phyloP scores from a whole-genome alignment of 2,888 invertebrate species.

The Chrysolina oricalcia region DNA sequence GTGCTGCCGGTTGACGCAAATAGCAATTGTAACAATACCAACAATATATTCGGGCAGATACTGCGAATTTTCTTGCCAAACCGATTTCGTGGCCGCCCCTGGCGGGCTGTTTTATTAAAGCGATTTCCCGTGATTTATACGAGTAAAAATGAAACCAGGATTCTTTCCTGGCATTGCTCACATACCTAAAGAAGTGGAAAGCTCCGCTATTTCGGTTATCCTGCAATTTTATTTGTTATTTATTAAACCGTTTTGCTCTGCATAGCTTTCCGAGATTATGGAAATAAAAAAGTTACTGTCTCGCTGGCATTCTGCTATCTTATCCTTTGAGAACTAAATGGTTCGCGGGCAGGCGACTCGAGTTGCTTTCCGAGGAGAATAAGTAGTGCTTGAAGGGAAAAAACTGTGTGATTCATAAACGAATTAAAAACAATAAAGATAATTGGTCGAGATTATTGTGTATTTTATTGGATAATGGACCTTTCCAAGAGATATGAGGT shows the following conservation, averaged over 20 bases:
- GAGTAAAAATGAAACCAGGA: constrained; percentile 70
- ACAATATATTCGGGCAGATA: too few species aligned
- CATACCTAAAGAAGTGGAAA: constrained; percentile 70
- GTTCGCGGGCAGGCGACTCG: constrained; percentile 10
- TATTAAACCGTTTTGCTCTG: constrained; percentile 49
- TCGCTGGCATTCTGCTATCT: constrained; percentile 28
- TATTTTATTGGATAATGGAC: too few species aligned
- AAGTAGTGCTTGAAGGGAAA: not conserved
- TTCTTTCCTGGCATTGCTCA: constrained; percentile 69
- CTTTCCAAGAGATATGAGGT: too few species aligned
- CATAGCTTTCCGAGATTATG: constrained; percentile 46
- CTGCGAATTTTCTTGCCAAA: too few species aligned
- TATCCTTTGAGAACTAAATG: constrained; percentile 31
- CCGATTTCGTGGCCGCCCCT: constrained; percentile 36
- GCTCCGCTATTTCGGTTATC: constrained; percentile 44
- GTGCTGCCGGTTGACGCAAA: too few species aligned
- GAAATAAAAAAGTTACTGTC: constrained; percentile 36
- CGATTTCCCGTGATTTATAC: constrained; percentile 70
- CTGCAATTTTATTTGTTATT: constrained; percentile 46
- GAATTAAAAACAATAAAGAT: not conserved
- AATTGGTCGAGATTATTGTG: too few species aligned
- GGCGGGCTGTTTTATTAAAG: constrained; percentile 69
- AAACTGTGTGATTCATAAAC: not conserved
- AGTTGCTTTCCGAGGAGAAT: not conserved
- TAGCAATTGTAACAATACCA: too few species aligned